These are phyloP conservation scores for Trichomalopsis sarcophagae DNA, from an alignment of 1,140 invertebrate genomes.

Conservation along the genomic window DNA sequence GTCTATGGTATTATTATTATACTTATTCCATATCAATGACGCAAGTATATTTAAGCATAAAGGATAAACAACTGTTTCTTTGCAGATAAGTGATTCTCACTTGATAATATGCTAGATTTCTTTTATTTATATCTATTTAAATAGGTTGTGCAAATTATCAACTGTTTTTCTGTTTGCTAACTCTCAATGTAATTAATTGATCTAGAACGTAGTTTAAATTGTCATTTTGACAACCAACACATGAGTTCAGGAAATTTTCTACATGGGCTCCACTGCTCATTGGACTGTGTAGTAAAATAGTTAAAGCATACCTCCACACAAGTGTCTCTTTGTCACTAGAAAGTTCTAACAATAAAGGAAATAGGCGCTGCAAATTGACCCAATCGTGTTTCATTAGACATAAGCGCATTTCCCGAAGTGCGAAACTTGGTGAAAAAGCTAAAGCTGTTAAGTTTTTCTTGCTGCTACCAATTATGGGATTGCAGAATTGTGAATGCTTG, in stretches of 20 bases:
- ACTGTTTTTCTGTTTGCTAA: background rate
- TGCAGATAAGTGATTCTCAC: no score
- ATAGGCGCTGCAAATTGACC: conserved; percentile 51
- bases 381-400: conserved; percentile 55
- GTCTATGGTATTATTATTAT: no score
- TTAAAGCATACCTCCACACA: conserved; percentile 56
- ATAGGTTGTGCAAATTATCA: background rate
- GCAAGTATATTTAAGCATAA: no score
- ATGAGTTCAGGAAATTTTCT: conserved; percentile 53
- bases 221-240: conserved; percentile 47
- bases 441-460: conserved; percentile 16
- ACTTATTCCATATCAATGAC: no score
- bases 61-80: no score
- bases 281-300: conserved; percentile 52
- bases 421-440: conserved; percentile 34
- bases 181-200: conserved; percentile 38
- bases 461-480: conserved; percentile 3
- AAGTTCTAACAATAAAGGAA: conserved; percentile 49
- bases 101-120: no score
- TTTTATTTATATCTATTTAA: no score
- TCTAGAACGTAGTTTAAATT: conserved; percentile 37
- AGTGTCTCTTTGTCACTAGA: conserved; percentile 46
- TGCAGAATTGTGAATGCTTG: conserved; percentile 33
- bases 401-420: conserved; percentile 47
- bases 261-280: conserved; percentile 40